phyloP scores from a whole-genome alignment of 2,888 invertebrate species.

The Lacanobia oleracea region DNA sequence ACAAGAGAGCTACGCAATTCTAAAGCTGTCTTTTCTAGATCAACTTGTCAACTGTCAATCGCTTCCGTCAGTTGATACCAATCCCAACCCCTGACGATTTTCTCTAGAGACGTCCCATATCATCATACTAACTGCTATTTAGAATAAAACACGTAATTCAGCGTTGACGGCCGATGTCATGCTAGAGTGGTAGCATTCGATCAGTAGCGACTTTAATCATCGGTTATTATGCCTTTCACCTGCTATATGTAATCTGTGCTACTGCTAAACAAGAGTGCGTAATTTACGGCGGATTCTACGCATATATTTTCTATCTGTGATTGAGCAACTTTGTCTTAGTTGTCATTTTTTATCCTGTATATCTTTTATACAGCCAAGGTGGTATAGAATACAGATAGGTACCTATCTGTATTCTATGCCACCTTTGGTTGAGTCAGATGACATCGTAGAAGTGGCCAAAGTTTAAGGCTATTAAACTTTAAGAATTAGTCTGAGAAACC shows the following conservation, averaged over 20 bases:
- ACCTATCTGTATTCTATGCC: too few species aligned
- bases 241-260: constrained; percentile 52
- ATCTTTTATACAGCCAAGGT: too few species aligned
- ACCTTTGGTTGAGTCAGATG: too few species aligned
- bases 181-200: constrained; percentile 45
- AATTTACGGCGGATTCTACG: constrained; percentile 17
- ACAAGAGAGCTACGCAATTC: too few species aligned
- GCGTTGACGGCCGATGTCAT: constrained; percentile 47
- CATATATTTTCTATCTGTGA: neutral
- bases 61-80: constrained; percentile 1
- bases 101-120: constrained; percentile 14
- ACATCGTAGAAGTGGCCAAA: too few species aligned
- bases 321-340: too few species aligned
- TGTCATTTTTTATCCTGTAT: too few species aligned
- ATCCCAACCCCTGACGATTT: constrained; percentile 5
- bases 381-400: too few species aligned
- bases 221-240: constrained; percentile 62
- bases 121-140: constrained; percentile 21
- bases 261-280: constrained; percentile 33
- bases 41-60: neutral
- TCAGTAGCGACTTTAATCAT: constrained; percentile 42
- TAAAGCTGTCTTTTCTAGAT: neutral
- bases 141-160: constrained; percentile 48
- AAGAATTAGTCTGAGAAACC: too few species aligned
- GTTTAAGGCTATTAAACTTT: too few species aligned